Evolutionary conservation across 2,888 invertebrate genomes (phyloP), one percentile per base, ranked within the genome.

Genomic region (Eulithis prunata): DNA sequence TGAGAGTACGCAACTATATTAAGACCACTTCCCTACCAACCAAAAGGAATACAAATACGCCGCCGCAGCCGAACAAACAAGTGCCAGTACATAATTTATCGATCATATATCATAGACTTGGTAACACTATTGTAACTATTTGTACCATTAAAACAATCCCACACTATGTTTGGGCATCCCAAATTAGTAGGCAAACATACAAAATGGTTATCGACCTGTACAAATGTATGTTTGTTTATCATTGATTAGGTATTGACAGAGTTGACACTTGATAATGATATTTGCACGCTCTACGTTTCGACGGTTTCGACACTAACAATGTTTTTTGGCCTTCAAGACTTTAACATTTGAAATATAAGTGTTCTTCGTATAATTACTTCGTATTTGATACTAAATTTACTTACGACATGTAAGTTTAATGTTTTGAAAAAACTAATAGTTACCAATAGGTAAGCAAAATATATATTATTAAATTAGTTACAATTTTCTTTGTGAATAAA

Each of bases 151-250:
- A 79, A 84, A 83, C 81, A 78, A 80, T 78, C 71, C 64, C 57
- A 60, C 63, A 57, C 77, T 75, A 52, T 78, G 77, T 79, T 81
- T 79, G 81, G 82, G 68, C 62, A 79, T 76, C 74, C 83, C 82
- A 84, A 85, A 85, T 83, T 81, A 78, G 83, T 80, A 79, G 71
- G 74, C 80, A 78, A 76, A 80, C 79, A 75, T 64, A 77, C 75
- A 65, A 71, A 78, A 71, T 75, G 72, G 72, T 71, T 75, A 65
- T 70, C 69, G 70, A 76, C 70, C 69, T 76, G 75, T 76, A 77
- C 72, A 73, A 72, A 68, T 73, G 74, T 62, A 58, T 71, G 68
- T 70, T 66, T 75, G 71, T 76, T 69, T 68, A 53, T 52, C 76
- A 77, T 70, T 78, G 77, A 79, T 53, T 73, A 66, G 57, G 10